A percentile compares a stretch with the other conserved stretches of the same genome.
Conservation (phyloP, 2,113 vertebrate genomes). For the Hirundichthys speculiger region DNA sequence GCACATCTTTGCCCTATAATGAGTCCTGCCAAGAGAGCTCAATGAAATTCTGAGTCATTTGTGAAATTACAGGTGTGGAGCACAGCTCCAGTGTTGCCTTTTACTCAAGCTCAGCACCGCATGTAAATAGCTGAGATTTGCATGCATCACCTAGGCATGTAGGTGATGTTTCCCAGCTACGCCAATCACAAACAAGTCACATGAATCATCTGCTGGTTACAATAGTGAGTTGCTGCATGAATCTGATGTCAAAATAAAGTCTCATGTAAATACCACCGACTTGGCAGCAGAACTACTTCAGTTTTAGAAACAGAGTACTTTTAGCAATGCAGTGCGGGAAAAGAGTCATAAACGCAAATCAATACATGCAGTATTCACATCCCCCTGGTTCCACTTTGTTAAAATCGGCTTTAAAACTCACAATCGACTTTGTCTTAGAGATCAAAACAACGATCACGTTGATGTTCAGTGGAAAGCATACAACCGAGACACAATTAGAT, state of each 20-base stretch:
- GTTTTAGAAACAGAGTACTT: slow-evolving; percentile 25
- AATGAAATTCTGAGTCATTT: slow-evolving; percentile 29
- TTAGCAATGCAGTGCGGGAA: background rate
- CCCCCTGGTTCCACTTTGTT: too few relatives aligned
- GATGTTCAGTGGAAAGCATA: background rate
- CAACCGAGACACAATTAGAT: slow-evolving; percentile 4
- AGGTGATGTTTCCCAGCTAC: slow-evolving; percentile 40
- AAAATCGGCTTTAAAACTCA: background rate
- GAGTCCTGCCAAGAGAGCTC: slow-evolving; percentile 28
- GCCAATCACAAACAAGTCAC: slow-evolving; percentile 29
- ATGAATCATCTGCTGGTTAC: slow-evolving; percentile 42
- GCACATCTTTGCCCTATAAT: slow-evolving; percentile 24
- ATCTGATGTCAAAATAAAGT: slow-evolving; percentile 21
- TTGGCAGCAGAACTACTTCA: slow-evolving; percentile 22
- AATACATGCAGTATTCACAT: background rate
- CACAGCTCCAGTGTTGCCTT: background rate
- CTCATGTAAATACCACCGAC: slow-evolving; percentile 21
- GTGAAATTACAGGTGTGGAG: slow-evolving; percentile 8
- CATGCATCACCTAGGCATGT: slow-evolving; percentile 2
- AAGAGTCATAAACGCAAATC: slow-evolving; percentile 5
- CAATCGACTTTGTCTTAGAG: background rate
- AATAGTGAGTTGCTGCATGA: slow-evolving; percentile 19
- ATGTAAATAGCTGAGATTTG: too few relatives aligned
- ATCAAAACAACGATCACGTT: background rate
- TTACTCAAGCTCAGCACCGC: background rate